These are phyloP conservation scores for Lasiurus borealis DNA, from an alignment of 2,113 vertebrate genomes.

Conservation along the genomic window DNA sequence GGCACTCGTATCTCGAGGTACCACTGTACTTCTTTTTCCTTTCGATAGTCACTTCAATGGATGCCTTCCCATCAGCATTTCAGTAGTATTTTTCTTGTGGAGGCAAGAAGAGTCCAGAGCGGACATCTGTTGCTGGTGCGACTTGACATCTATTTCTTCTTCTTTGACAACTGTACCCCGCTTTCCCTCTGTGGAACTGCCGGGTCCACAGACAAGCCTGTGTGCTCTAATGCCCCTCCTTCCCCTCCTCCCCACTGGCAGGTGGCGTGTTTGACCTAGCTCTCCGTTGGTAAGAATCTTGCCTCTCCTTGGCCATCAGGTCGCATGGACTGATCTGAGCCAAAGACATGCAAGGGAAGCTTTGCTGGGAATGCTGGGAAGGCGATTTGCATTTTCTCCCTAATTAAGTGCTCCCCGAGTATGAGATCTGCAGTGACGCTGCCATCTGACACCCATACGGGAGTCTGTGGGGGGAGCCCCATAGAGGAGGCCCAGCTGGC, in stretches of 20 bases:
- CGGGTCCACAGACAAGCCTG: not conserved
- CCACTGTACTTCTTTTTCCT: not conserved
- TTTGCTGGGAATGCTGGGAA: not conserved
- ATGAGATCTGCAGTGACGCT: not conserved
- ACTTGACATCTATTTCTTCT: not conserved
- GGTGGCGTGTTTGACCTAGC: too few species aligned
- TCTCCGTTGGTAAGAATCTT: not conserved
- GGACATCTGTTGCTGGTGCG: not conserved
- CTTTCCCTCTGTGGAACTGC: not conserved
- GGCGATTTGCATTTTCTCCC: not conserved
- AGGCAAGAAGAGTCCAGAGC: not conserved
- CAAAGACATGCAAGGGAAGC: not conserved
- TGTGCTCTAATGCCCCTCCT: too few species aligned
- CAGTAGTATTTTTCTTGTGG: not conserved
- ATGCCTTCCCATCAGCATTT: not conserved
- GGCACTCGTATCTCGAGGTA: too few species aligned
- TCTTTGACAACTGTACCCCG: not conserved
- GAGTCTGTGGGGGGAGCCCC: not conserved
- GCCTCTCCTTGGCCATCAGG: not conserved
- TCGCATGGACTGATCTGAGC: not conserved
- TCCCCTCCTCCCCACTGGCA: not conserved
- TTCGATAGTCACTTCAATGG: not conserved
- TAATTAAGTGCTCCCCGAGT: not conserved
- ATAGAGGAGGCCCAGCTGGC: rapidly evolving
- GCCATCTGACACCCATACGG: not conserved